A percentile compares a stretch with the other conserved stretches of the same genome.
phyloP scores from a whole-genome alignment of 2,113 vertebrate genomes.

The Eolophus roseicapilla region DNA sequence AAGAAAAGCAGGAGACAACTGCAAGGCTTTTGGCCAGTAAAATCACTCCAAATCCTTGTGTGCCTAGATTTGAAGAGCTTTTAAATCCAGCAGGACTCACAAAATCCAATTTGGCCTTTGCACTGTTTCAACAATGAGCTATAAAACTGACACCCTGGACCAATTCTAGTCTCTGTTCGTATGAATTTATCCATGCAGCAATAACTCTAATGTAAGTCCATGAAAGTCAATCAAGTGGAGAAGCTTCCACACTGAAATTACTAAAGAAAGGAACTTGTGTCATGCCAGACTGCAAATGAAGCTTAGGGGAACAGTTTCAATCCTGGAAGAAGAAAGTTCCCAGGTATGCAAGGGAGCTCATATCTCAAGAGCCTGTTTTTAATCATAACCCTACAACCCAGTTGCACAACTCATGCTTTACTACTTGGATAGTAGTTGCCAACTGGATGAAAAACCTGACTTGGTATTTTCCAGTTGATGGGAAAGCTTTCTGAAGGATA shows the following conservation, averaged over 20 bases:
- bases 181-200: background rate
- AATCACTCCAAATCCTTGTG: background rate
- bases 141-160: conserved; percentile 31
- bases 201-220: background rate
- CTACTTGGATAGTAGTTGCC: conserved; percentile 9
- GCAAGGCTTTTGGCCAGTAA: conserved; percentile 1
- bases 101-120: conserved; percentile 36
- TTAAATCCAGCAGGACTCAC: background rate
- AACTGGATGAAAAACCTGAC: conserved; percentile 11
- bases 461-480: conserved; percentile 8
- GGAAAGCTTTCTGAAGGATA: background rate
- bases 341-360: background rate
- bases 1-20: background rate
- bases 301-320: background rate
- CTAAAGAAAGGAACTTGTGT: conserved; percentile 7
- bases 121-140: conserved; percentile 1
- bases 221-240: background rate
- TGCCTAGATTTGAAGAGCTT: background rate
- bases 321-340: background rate
- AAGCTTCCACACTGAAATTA: conserved; percentile 15
- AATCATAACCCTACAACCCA: background rate
- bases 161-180: background rate
- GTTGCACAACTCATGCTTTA: conserved; percentile 8
- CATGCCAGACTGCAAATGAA: conserved; percentile 36
- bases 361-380: conserved; percentile 13